Percentiles rank a stretch among this genome's conserved stretches.
Conservation (phyloP, 2,888 invertebrate species). For the Meiosimyza decipiens region DNA sequence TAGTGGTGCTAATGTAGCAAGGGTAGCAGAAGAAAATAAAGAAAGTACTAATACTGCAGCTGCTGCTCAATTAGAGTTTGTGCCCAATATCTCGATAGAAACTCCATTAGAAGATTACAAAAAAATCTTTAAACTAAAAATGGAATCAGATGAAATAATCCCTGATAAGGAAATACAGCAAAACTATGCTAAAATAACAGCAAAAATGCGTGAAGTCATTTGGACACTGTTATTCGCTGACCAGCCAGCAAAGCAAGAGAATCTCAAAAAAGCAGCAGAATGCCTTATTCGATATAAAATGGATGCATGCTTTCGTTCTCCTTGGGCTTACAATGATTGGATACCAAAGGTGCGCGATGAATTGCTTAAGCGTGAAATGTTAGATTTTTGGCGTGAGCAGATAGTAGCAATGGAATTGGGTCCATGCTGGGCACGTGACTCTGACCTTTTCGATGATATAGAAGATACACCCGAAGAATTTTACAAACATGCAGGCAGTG, state of each 20-base stretch:
- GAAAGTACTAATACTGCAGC: too few species aligned
- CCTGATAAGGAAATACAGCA: slow-evolving; percentile 46
- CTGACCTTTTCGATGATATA: slow-evolving; percentile 56
- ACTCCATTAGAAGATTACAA: slow-evolving; percentile 54
- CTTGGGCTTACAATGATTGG: slow-evolving; percentile 62
- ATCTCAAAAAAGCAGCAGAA: slow-evolving; percentile 49
- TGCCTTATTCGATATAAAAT: slow-evolving; percentile 63
- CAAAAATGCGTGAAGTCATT: slow-evolving; percentile 49
- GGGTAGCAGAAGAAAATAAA: too few species aligned
- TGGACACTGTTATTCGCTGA: slow-evolving; percentile 56
- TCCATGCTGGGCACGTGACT: slow-evolving; percentile 57
- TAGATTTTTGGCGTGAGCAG: slow-evolving; percentile 60
- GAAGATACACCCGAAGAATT: slow-evolving; percentile 50
- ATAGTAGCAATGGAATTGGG: slow-evolving; percentile 58
- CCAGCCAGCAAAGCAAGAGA: slow-evolving; percentile 23
- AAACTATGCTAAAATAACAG: slow-evolving; percentile 51
- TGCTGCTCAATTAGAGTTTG: slow-evolving; percentile 34
- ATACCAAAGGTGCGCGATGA: slow-evolving; percentile 57
- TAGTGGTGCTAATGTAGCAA: too few species aligned
- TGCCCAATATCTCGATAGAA: slow-evolving; percentile 37
- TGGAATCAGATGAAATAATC: slow-evolving; percentile 50
- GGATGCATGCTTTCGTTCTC: slow-evolving; percentile 58
- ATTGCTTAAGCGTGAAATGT: slow-evolving; percentile 52
- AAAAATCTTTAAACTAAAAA: slow-evolving; percentile 48
- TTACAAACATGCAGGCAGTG: slow-evolving; percentile 51